Evolutionary conservation across 2,888 invertebrate genomes (phyloP).

Genomic region (Yponomeuta malinellus): DNA sequence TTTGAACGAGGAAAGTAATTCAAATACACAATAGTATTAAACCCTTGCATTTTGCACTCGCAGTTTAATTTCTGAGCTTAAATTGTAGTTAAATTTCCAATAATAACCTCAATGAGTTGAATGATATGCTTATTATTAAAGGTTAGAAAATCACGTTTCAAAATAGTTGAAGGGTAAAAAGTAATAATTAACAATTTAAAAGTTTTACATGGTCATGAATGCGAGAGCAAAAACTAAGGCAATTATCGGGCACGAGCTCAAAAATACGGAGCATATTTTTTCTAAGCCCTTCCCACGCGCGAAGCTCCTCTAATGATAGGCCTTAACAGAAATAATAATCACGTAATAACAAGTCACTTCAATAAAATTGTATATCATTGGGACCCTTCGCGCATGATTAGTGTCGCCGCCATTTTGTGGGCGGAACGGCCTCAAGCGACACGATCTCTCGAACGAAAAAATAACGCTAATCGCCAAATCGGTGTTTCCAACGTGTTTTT

Average conservation of each 20-base stretch:
- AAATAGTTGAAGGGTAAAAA: background rate
- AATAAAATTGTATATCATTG: slow-evolving; percentile 75
- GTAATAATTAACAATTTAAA: background rate
- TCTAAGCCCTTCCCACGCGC: slow-evolving; percentile 73
- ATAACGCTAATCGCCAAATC: slow-evolving; percentile 72
- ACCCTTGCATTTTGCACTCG: no score
- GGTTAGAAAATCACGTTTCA: background rate
- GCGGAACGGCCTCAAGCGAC: slow-evolving; percentile 69
- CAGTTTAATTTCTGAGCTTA: no score
- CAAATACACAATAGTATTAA: no score
- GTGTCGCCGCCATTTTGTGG: slow-evolving; percentile 67
- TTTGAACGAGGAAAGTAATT: no score
- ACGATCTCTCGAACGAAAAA: slow-evolving; percentile 71
- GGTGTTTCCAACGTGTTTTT: slow-evolving; percentile 72
- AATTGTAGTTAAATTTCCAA: no score
- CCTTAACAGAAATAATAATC: slow-evolving; percentile 38
- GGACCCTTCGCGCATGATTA: slow-evolving; percentile 69
- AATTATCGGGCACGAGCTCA: slow-evolving; percentile 69
- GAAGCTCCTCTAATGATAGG: slow-evolving; percentile 68
- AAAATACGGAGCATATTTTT: slow-evolving; percentile 58
- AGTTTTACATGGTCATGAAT: background rate
- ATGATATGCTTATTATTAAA: background rate
- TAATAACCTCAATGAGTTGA: no score
- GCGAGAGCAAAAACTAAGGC: slow-evolving; percentile 24
- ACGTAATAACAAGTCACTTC: slow-evolving; percentile 72